These are phyloP conservation scores for Myotis findleyi DNA, from an alignment of 2,797 vertebrate genomes.

Conservation along the genomic window DNA sequence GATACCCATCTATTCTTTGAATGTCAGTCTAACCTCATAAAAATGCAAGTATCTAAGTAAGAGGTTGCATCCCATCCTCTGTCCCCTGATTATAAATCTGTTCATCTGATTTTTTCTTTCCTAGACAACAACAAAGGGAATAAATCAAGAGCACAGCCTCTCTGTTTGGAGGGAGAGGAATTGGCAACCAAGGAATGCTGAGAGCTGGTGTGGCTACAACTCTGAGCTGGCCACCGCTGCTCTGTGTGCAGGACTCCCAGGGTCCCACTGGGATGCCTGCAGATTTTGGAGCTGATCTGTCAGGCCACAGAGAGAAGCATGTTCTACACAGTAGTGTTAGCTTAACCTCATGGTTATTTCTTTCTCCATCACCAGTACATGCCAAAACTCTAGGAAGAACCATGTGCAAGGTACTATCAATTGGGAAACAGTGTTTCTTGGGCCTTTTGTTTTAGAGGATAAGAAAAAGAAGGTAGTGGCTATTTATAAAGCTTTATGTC, in stretches of 20 bases:
- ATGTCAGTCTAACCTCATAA: background rate
- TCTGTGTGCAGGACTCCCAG: background rate
- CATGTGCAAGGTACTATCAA: background rate
- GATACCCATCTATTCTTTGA: background rate
- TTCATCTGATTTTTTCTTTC: background rate
- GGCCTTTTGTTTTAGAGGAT: background rate
- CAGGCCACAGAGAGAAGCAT: background rate
- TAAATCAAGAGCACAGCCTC: background rate
- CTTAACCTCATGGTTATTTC: background rate
- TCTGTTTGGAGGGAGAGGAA: background rate
- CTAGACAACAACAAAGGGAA: background rate
- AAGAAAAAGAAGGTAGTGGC: background rate
- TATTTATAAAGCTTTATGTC: background rate
- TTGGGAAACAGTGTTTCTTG: background rate
- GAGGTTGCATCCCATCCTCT: background rate
- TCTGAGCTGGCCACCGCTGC: background rate
- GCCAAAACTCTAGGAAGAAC: background rate
- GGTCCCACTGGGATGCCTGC: background rate
- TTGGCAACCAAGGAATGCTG: background rate
- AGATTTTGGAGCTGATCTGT: background rate
- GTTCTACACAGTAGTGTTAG: background rate
- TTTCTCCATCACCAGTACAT: background rate
- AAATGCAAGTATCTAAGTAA: conserved; percentile 13
- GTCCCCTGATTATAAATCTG: background rate
- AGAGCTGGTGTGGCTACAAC: background rate